Evolutionary conservation across 1,140 invertebrate genomes (phyloP), one percentile per base, ranked within the genome.

Genomic region (Trialeurodes vaporariorum): DNA sequence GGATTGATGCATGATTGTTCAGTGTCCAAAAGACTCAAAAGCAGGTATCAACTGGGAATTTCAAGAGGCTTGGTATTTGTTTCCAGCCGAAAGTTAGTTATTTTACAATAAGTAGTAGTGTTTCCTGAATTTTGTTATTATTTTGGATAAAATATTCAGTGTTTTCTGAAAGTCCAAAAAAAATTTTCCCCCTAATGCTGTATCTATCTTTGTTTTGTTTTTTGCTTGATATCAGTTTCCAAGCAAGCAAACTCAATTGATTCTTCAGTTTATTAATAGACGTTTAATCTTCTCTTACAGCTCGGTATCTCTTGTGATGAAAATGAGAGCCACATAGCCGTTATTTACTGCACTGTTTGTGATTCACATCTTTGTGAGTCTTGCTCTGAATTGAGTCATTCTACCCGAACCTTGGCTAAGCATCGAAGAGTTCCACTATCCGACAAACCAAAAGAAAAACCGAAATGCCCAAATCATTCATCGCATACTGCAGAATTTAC

Each of bases 401-500:
- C 82, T 1, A 84, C 83, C 11, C 78, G 80, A 58, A 86, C 84
- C 1, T 73, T 85, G 2, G 77, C 79, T 5, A 81, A 81, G 63
- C 84, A 86, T 72, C 82, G 81, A 60, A 74, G 84, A 34, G 82
- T 86, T 23, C 83, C 83, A 27, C 72, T 86, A 34, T 84, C 83
- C 0, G 84, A 86, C 66, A 85, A 85, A 71, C 84, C 84, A 1
- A 76, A 77, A 62, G 84, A 85, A 71, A 83, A 83, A 68, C 83
- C 83, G 11, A 83, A 83, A 69, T 86, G 84, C 75, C 74, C 77
- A 0, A 80, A 80, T 64, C 84, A 86, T 71, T 79, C 82, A 0
- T 81, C 81, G 58, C 83, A 85, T 68, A 74, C 81, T 11, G 83
- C 84, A 1, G 84, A 86, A 69, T 86, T 85, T 75, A 81, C 82